Evolutionary conservation across 2,888 invertebrate species (phyloP).

Genomic region (Hanleya hanleyi): DNA sequence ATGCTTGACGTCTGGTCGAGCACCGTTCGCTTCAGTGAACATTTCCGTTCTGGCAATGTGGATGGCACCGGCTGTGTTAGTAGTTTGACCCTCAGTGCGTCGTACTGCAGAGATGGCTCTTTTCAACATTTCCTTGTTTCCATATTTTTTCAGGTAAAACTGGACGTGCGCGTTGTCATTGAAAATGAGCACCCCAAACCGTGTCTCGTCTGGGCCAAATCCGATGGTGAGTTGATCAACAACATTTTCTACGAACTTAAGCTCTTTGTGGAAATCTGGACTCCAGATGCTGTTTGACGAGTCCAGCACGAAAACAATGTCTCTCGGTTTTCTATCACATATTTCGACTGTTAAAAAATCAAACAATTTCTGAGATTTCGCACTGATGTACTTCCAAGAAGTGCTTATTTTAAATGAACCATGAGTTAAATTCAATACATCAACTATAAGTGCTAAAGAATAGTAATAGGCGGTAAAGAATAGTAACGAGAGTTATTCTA

Average conservation of each 20-base stretch:
- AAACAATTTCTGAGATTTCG: too few species aligned
- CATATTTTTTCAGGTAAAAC: conserved; percentile 44
- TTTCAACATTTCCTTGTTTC: conserved; percentile 27
- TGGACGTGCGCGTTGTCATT: conserved; percentile 39
- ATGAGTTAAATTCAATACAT: too few species aligned
- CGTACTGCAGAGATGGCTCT: conserved; percentile 36
- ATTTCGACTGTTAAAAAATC: too few species aligned
- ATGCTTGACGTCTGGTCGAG: conserved; percentile 34
- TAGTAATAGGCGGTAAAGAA: too few species aligned
- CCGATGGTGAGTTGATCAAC: conserved; percentile 51
- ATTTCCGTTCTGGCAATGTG: conserved; percentile 37
- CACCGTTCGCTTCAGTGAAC: conserved; percentile 42
- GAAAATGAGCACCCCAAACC: conserved; percentile 55
- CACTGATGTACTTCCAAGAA: too few species aligned
- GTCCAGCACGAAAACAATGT: conserved; percentile 53
- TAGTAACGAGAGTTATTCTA: too few species aligned
- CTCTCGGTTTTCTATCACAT: conserved; percentile 14
- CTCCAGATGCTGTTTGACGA: conserved; percentile 49
- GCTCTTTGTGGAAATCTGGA: conserved; percentile 46
- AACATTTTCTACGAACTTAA: conserved; percentile 50
- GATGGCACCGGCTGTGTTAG: conserved; percentile 41
- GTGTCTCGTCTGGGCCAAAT: conserved; percentile 37
- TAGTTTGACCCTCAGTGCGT: conserved; percentile 37
- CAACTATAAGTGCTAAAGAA: too few species aligned
- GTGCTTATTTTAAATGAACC: too few species aligned